A percentile compares a stretch with the other conserved stretches of the same genome.
Evolutionary conservation across 1,140 invertebrate genomes (phyloP).

Genomic region (Drosophila orosa): DNA sequence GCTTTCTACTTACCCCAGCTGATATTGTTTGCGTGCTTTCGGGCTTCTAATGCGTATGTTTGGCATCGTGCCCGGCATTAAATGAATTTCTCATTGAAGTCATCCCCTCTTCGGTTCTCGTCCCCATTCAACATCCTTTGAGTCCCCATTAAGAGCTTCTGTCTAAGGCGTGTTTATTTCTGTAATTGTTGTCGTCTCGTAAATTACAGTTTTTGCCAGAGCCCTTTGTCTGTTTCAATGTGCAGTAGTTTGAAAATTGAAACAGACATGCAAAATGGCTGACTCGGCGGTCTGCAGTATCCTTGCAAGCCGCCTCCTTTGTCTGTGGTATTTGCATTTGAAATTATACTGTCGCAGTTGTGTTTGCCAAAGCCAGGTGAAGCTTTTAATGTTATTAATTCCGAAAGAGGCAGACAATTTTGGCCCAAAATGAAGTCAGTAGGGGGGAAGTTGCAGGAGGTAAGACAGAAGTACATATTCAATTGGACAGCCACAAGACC

Average conservation of each 20-base stretch:
- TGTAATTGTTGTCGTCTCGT: constrained; percentile 60
- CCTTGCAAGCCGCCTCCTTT: constrained; percentile 17
- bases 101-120: constrained; percentile 27
- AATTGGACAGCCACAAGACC: constrained; percentile 20
- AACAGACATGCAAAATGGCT: constrained; percentile 55
- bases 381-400: constrained; percentile 57
- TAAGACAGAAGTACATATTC: constrained; percentile 25
- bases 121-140: constrained; percentile 39
- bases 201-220: constrained; percentile 55
- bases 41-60: constrained; percentile 36
- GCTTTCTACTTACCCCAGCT: background rate
- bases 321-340: constrained; percentile 38
- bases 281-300: constrained; percentile 11
- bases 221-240: constrained; percentile 22
- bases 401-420: constrained; percentile 8
- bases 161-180: constrained; percentile 48
- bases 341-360: constrained; percentile 42
- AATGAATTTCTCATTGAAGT: constrained; percentile 66
- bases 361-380: constrained; percentile 35
- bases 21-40: constrained; percentile 33
- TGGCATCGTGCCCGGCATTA: constrained; percentile 56
- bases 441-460: background rate
- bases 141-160: constrained; percentile 37
- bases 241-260: constrained; percentile 37
- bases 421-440: background rate